Conservation (phyloP, 1,140 invertebrate species). For the Megalonaias nervosa region DNA sequence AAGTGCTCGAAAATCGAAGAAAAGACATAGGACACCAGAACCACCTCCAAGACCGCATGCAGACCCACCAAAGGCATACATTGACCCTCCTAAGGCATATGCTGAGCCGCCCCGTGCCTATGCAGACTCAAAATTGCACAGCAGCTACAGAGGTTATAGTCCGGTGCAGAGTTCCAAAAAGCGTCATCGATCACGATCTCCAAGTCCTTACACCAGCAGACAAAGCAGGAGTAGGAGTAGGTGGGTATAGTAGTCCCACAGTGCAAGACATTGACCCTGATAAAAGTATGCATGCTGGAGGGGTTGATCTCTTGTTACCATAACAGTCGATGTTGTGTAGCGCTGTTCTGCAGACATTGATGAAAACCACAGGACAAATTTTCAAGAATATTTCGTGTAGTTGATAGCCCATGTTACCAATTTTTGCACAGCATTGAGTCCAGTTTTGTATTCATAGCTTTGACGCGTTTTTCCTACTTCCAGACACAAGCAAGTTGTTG, state of each 20-base stretch:
- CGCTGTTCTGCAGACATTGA: too few species aligned
- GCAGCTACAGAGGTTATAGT: conserved; percentile 41
- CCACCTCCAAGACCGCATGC: conserved; percentile 12
- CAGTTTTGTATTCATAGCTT: too few species aligned
- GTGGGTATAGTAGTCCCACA: conserved; percentile 20
- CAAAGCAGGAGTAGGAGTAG: conserved; percentile 42
- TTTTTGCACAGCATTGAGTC: too few species aligned
- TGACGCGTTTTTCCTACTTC: too few species aligned
- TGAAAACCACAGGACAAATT: too few species aligned
- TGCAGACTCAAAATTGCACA: conserved; percentile 41
- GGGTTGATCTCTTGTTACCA: too few species aligned
- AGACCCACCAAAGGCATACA: conserved; percentile 36
- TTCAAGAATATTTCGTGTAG: too few species aligned
- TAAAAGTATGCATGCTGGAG: too few species aligned
- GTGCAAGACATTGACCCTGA: too few species aligned
- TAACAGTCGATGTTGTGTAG: too few species aligned
- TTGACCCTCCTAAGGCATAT: conserved; percentile 48
- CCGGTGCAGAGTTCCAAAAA: conserved; percentile 38
- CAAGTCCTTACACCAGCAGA: conserved; percentile 38
- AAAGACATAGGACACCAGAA: conserved; percentile 51
- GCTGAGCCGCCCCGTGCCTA: conserved; percentile 41
- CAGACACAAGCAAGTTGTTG: too few species aligned
- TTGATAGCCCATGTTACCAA: too few species aligned
- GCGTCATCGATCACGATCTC: conserved; percentile 48
- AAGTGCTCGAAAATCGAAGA: conserved; percentile 49